Conservation (phyloP, 2,888 invertebrate species). For the Julus scandinavius region DNA sequence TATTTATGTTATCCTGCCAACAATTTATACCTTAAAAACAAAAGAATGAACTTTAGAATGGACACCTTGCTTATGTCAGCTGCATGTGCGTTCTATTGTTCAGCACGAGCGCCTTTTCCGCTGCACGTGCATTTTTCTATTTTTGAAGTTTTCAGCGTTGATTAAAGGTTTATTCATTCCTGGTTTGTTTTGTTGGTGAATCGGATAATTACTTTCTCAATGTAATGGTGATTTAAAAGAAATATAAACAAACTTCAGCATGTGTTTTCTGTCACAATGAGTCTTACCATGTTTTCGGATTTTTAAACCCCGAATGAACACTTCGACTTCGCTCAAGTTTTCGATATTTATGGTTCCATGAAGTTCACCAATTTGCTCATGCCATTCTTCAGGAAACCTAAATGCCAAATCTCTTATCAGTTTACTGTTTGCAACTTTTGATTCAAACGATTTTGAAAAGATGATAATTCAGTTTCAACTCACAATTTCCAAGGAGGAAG, state of each 20-base stretch:
- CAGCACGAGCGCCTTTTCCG: no score
- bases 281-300: neutral
- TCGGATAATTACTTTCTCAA: no score
- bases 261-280: no score
- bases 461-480: neutral
- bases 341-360: neutral
- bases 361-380: slow-evolving; percentile 1
- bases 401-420: neutral
- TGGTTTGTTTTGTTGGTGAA: no score
- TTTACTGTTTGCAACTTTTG: neutral
- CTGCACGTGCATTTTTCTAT: no score
- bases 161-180: no score
- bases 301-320: slow-evolving; percentile 17
- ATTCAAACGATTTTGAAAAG: neutral
- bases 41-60: neutral
- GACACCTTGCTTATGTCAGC: no score
- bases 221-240: no score
- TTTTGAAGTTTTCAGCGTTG: no score
- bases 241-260: no score
- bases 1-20: neutral
- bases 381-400: slow-evolving; percentile 17
- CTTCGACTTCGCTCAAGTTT: neutral
- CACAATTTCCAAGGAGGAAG: slow-evolving; percentile 37
- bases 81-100: no score
- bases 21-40: neutral